phyloP scores from a whole-genome alignment of 2,797 vertebrate species.

The Leptatherina wallacei region DNA sequence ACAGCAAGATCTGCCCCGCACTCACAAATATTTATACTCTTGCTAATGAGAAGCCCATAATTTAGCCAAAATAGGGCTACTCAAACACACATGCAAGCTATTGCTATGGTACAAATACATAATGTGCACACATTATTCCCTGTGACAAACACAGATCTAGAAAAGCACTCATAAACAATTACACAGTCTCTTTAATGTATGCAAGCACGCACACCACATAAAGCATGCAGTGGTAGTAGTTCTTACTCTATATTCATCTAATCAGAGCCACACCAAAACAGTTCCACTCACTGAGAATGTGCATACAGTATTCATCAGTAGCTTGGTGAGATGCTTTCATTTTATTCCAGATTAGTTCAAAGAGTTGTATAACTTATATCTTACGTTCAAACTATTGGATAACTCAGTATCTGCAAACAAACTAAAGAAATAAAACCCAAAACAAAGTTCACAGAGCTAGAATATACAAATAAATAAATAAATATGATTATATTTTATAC shows the following conservation, averaged over 20 bases:
- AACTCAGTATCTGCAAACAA: not conserved
- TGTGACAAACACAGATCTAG: constrained; percentile 20
- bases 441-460: constrained; percentile 11
- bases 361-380: constrained; percentile 19
- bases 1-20: constrained; percentile 59
- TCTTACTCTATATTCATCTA: constrained; percentile 34
- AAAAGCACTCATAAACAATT: constrained; percentile 7
- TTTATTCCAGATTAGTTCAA: constrained; percentile 22
- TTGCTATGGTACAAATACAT: constrained; percentile 4
- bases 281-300: constrained; percentile 35
- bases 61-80: constrained; percentile 54
- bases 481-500: not conserved
- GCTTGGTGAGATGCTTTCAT: constrained; percentile 17
- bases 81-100: constrained; percentile 27
- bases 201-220: not conserved
- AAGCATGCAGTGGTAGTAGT: not conserved
- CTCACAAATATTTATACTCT: constrained; percentile 66
- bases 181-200: constrained; percentile 4
- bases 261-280: constrained; percentile 26
- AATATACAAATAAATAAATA: not conserved
- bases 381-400: constrained; percentile 11
- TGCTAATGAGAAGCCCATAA: constrained; percentile 67
- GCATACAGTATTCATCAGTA: constrained; percentile 31
- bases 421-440: not conserved
- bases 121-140: constrained; percentile 16